Conservation (phyloP, 2,888 invertebrate species). For the Schizaphis graminum region DNA sequence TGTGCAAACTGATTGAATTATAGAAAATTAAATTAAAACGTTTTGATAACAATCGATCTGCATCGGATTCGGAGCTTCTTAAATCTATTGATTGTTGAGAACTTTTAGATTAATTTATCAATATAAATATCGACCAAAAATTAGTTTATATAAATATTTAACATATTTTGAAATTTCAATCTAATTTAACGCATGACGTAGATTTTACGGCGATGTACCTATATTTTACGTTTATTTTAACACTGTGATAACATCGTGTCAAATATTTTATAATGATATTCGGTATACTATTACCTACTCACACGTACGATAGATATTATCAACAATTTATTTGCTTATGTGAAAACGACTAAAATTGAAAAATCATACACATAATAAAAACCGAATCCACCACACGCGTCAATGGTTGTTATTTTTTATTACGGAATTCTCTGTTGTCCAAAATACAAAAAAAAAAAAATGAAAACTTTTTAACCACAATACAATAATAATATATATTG, state of each 20-base stretch:
- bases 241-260: not conserved
- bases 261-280: not conserved
- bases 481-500: not conserved
- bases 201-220: not conserved
- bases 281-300: not conserved
- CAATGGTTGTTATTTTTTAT: not conserved
- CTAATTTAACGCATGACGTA: not conserved
- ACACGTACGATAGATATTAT: not conserved
- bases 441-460: not conserved
- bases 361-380: slow-evolving; percentile 7
- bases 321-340: slow-evolving; percentile 4
- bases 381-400: not conserved
- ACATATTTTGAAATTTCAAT: not conserved
- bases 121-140: not conserved
- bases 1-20: not conserved
- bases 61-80: not conserved
- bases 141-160: not conserved
- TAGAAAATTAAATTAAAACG: not conserved
- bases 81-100: not conserved
- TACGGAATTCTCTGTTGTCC: not conserved
- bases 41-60: not conserved
- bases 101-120: not conserved
- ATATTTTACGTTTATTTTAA: not conserved
- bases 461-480: not conserved
- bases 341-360: not conserved